Evolutionary conservation across 1,140 invertebrate species (phyloP), one percentile per base, ranked within the genome.

Genomic region (Pogonognathellus flavescens): DNA sequence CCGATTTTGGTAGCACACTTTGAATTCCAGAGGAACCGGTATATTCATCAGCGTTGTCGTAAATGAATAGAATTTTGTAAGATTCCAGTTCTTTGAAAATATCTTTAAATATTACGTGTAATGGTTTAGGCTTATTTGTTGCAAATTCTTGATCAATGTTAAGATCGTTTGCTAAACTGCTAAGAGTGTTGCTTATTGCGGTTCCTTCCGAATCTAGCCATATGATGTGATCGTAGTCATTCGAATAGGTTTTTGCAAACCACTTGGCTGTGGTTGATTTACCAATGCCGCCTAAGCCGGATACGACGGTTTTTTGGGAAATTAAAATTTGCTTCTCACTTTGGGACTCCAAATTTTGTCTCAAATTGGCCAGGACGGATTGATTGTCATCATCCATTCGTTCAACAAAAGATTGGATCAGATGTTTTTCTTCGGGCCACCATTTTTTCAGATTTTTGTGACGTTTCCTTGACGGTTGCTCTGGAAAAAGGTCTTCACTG

Each of bases 211-310:
- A 72, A n/a, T 72, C 66, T n/a, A 72, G 20, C 66, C 66, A 72
- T 9, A 72, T n/a, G 16, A 72, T 72, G 14, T 72, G 66, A 49
- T 72, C 14, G 31, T 72, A 72, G 13, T 72, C 31, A 8, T 13
- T 4, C 5, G 31, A 31, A n/a, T 72, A 72, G 4, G 7, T 72
- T 1, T 16, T 16, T 1, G 66, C 66, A 72, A 72, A 72, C 66
- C 66, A 72, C n/a, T 72, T 72, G 8, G 66, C 66, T 72, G 66
- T 72, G 1, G 66, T 72, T 13, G 22, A 25, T 72, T 72, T 72
- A 3, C 66, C 66, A 9, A 72, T 72, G 0, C 66, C 66, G 22
- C 66, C 66, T n/a, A 72, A 49, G n/a, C 66, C 66, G 25, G 18
- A 72, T 1, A 72, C 66, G 11, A 72, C 66, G 8, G 66, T 72